Percentiles rank a stretch among this genome's conserved stretches.
Evolutionary conservation across 2,888 invertebrate genomes (phyloP).

Genomic region (Nephrotoma guestfalica): DNA sequence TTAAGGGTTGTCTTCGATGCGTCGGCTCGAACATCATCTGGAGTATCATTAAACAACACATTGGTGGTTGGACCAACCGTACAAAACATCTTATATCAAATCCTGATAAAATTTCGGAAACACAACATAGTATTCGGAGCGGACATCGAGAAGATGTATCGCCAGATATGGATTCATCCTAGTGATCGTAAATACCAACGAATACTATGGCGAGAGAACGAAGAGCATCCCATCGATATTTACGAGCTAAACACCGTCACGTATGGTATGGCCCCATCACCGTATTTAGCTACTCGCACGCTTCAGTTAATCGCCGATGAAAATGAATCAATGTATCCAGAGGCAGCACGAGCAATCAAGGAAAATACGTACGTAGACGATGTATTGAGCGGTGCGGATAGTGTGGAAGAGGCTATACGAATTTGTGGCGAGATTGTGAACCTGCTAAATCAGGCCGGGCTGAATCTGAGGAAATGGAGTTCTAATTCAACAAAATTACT

Average conservation of each 20-base stretch:
- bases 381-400: neutral
- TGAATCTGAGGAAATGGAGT: neutral
- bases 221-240: too few species aligned
- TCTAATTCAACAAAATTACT: neutral
- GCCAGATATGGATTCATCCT: neutral
- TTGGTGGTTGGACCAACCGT: too few species aligned
- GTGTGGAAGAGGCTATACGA: too few species aligned
- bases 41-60: too few species aligned
- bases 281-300: constrained; percentile 13
- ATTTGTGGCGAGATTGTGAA: too few species aligned
- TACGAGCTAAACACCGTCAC: too few species aligned
- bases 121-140: too few species aligned
- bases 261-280: constrained; percentile 10
- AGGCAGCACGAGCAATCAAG: neutral
- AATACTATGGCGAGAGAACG: neutral
- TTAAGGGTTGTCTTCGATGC: too few species aligned
- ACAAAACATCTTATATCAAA: too few species aligned
- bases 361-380: neutral
- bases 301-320: constrained; percentile 12
- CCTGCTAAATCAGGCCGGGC: too few species aligned
- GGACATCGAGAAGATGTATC: constrained; percentile 7
- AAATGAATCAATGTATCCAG: neutral
- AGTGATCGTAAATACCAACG: neutral
- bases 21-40: too few species aligned
- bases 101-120: too few species aligned